These are phyloP conservation scores for Drosophila niveifrons DNA, from an alignment of 2,888 invertebrate species.

Conservation along the genomic window DNA sequence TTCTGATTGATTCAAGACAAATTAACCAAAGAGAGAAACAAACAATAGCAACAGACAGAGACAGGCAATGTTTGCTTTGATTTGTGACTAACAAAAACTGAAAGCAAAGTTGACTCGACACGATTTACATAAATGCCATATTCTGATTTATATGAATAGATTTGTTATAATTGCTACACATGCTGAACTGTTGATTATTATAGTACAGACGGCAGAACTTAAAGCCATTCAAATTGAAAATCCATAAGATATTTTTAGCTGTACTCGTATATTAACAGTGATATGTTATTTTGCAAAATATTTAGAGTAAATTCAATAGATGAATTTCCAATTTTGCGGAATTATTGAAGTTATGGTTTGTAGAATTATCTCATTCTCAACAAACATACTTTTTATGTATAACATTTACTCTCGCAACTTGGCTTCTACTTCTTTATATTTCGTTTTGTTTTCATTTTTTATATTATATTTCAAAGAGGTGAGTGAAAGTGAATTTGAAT, in stretches of 20 bases:
- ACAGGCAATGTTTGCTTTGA: slow-evolving; percentile 28
- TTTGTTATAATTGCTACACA: background rate
- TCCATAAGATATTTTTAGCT: background rate
- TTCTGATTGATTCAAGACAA: slow-evolving; percentile 46
- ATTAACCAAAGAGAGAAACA: slow-evolving; percentile 18
- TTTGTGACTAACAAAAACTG: slow-evolving; percentile 32
- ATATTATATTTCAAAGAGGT: too few relatives aligned
- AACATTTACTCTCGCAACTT: too few relatives aligned
- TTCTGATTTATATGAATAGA: slow-evolving; percentile 25
- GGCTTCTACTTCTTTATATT: too few relatives aligned
- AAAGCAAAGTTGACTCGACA: slow-evolving; percentile 24
- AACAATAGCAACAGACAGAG: background rate
- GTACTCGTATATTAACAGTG: too few relatives aligned
- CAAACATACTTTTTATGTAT: too few relatives aligned
- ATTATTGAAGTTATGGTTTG: too few relatives aligned
- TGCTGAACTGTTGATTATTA: slow-evolving; percentile 2
- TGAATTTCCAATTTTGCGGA: too few relatives aligned
- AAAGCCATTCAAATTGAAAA: background rate
- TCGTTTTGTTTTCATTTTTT: too few relatives aligned
- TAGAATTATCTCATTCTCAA: too few relatives aligned
- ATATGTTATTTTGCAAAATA: too few relatives aligned
- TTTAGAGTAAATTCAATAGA: too few relatives aligned
- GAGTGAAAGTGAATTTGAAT: too few relatives aligned
- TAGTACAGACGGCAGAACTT: background rate
- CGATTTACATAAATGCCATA: slow-evolving; percentile 28